Base-by-base conservation (phyloP, 2,113 vertebrate genomes). In the Trematocara stigmaticum region DNA sequence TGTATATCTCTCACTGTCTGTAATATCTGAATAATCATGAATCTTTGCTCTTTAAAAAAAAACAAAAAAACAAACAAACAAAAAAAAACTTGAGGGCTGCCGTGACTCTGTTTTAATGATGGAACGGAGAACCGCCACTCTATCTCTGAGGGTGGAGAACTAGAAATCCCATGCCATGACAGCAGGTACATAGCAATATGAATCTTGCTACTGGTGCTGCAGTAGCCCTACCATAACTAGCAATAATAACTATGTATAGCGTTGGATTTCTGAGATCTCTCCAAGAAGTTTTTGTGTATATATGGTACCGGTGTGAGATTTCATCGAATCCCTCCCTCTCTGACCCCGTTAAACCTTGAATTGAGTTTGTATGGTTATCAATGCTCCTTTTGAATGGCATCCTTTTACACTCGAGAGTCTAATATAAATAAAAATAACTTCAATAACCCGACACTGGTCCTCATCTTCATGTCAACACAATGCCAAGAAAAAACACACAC, bases 351-450 rank as follows among this genome's bases (percentile, higher is more conserved):
- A 95, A 96, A 94, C 95, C 94, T 91, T 91, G 84, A 93, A 93
- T 90, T 95, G 90, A 95, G 95, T 96, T 96, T 96, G 92, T 95
- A 96, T 93, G 92, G 93, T 96, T 95, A 94, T 91, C 92, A 96
- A 96, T 96, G 95, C 96, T 96, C 96, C 95, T 96, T 96, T 96
- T 96, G 93, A 96, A 96, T 96, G 96, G 94, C 94, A 96, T 96
- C 95, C 96, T 96, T 97, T 97, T 97, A 96, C 96, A 97, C 96
- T 96, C 92, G 90, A 96, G 95, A 96, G 94, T 96, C 96, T 97
- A 96, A 96, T 96, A 96, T 94, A 94, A 96, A 95, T 95, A 92
- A 96, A 74, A 95, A 95, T 84, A 94, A 95, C 90, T 94, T 94
- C 87, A 91, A 93, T 96, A 94, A 95, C 86, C 87, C 1, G 59